A percentile compares a stretch with the other conserved stretches of the same genome.
These are phyloP conservation scores for Zeugodacus cucurbitae DNA, from an alignment of 1,140 invertebrate species.

Conservation along the genomic window DNA sequence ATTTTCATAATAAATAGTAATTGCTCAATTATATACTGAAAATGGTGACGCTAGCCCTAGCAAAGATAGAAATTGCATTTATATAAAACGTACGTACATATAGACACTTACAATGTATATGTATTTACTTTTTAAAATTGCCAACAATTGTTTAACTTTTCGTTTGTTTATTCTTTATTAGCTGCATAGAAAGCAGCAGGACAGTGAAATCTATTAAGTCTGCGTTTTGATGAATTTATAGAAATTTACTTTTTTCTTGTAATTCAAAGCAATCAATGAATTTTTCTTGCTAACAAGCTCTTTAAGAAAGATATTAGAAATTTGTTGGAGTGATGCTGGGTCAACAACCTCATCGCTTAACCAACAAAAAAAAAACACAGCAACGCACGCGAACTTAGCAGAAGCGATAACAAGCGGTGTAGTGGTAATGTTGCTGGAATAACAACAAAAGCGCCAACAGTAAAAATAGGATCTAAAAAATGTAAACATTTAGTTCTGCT, in stretches of 20 bases:
- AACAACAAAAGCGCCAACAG: not conserved
- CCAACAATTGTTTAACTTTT: not conserved
- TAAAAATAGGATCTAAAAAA: not conserved
- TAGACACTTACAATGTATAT: not conserved
- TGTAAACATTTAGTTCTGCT: constrained; percentile 1
- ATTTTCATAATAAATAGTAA: constrained; percentile 19
- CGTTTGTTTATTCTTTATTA: not conserved
- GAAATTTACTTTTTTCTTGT: not conserved
- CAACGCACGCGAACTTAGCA: not conserved
- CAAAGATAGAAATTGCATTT: not conserved
- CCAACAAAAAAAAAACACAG: not conserved
- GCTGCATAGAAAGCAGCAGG: not conserved
- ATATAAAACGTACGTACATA: too few species aligned
- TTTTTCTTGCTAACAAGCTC: not conserved
- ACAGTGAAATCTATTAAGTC: not conserved
- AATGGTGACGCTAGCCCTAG: not conserved
- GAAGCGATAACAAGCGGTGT: not conserved
- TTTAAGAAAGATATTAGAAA: not conserved
- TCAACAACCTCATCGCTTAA: not conserved
- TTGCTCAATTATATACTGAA: constrained; percentile 24
- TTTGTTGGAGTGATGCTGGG: not conserved
- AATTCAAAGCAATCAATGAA: not conserved
- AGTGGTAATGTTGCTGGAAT: not conserved
- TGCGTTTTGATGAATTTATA: not conserved
- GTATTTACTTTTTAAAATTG: not conserved